A percentile compares a stretch with the other conserved stretches of the same genome.
These are phyloP conservation scores for Ophioderma brevispina DNA, from an alignment of 35 echinoderm and acorn worm species.

Conservation along the genomic window DNA sequence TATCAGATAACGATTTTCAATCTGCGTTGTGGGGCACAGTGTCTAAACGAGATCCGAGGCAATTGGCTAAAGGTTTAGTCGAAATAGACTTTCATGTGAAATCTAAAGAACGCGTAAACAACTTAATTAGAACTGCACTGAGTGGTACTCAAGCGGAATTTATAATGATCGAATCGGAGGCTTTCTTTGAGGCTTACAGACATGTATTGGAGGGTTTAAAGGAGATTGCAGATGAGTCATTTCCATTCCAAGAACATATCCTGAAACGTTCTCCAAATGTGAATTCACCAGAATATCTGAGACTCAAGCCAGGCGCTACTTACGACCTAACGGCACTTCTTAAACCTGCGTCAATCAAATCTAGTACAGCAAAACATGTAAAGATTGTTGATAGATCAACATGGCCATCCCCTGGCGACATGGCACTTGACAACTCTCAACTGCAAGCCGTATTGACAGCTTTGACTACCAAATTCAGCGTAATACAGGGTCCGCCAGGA, in stretches of 20 bases:
- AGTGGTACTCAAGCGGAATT: not conserved
- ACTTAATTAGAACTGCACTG: conserved; percentile 6
- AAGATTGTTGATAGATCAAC: not conserved
- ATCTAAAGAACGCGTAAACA: not conserved
- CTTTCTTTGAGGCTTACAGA: conserved; percentile 89
- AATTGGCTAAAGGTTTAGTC: no score
- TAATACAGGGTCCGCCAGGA: conserved; percentile 74
- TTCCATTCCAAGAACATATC: conserved; percentile 70
- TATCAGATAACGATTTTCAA: conserved; percentile 36
- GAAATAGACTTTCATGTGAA: no score
- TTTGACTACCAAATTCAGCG: conserved; percentile 42
- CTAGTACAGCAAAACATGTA: not conserved
- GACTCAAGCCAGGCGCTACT: not conserved
- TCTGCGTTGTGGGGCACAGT: conserved; percentile 47
- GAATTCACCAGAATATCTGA: conserved; percentile 47
- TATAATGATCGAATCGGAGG: conserved; percentile 79
- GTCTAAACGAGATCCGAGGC: conserved; percentile 25
- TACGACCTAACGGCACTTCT: conserved; percentile 56
- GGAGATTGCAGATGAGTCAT: conserved; percentile 14
- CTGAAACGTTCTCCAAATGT: conserved; percentile 13
- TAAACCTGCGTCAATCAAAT: not conserved
- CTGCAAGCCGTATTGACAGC: conserved; percentile 40
- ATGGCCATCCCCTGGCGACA: conserved; percentile 16
- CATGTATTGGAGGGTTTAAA: conserved; percentile 76
- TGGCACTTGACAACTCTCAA: conserved; percentile 40